Evolutionary conservation across 2,888 invertebrate genomes (phyloP).

Genomic region (Cephus pygmeus): DNA sequence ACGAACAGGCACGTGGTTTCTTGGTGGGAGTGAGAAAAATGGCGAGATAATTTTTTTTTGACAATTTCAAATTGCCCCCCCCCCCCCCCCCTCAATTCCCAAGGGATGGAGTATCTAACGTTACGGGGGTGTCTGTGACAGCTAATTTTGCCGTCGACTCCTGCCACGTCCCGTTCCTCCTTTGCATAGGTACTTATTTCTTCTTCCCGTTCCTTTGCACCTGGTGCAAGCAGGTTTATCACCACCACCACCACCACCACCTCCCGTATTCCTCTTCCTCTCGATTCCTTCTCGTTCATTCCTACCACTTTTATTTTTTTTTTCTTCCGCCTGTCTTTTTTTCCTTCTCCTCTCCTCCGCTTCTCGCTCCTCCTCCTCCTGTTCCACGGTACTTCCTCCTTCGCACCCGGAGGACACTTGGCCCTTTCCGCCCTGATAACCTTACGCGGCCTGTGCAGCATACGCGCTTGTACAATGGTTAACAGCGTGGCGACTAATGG

Average conservation of each 20-base stretch:
- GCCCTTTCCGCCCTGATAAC: not conserved
- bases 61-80: not conserved
- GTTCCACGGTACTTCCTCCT: slow-evolving; percentile 8
- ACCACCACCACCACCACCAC: too few relatives aligned
- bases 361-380: slow-evolving; percentile 12
- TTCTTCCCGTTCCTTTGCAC: not conserved
- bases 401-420: slow-evolving; percentile 1
- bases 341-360: slow-evolving; percentile 4
- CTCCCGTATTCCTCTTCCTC: not conserved
- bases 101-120: not conserved
- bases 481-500: not conserved
- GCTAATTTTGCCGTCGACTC: not conserved
- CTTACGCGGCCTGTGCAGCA: not conserved
- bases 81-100: not conserved
- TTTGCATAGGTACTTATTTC: not conserved
- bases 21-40: not conserved
- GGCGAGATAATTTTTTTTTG: not conserved
- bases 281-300: slow-evolving; percentile 12
- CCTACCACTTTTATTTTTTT: slow-evolving; percentile 11
- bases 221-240: not conserved
- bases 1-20: not conserved
- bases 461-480: not conserved
- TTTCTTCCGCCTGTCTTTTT: not conserved
- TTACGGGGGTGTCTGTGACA: not conserved
- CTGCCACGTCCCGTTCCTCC: not conserved